Evolutionary conservation across 2,113 vertebrate genomes (phyloP).

Genomic region (Chaenocephalus aceratus): DNA sequence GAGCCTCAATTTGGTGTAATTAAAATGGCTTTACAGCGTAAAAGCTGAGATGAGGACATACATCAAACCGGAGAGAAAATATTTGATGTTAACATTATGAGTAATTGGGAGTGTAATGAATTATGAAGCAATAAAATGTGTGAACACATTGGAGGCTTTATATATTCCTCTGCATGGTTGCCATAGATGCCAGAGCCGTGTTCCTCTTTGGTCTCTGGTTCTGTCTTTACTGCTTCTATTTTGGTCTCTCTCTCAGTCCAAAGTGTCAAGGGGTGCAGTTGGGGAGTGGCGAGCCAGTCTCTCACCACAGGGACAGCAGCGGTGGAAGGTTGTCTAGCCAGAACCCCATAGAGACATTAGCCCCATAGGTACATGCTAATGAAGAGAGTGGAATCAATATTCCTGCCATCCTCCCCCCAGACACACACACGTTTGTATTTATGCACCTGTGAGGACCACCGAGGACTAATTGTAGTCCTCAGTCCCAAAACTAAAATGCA

Average conservation of each 20-base stretch:
- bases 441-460: slow-evolving; percentile 15
- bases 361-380: slow-evolving; percentile 77
- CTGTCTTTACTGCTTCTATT: slow-evolving; percentile 73
- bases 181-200: slow-evolving; percentile 59
- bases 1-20: slow-evolving; percentile 20
- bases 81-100: slow-evolving; percentile 16
- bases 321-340: slow-evolving; percentile 61
- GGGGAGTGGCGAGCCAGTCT: slow-evolving; percentile 64
- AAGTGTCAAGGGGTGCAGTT: slow-evolving; percentile 69
- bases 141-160: slow-evolving; percentile 27
- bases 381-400: slow-evolving; percentile 65
- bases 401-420: slow-evolving; percentile 51
- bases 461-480: neutral
- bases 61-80: neutral
- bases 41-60: neutral
- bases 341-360: slow-evolving; percentile 68
- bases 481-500: neutral
- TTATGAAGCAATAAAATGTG: slow-evolving; percentile 23
- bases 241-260: slow-evolving; percentile 71
- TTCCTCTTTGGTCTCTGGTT: slow-evolving; percentile 54
- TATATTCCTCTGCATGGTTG: slow-evolving; percentile 39
- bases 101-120: slow-evolving; percentile 26
- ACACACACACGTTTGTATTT: slow-evolving; percentile 15
- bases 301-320: slow-evolving; percentile 54
- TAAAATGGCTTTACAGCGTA: slow-evolving; percentile 13